Evolutionary conservation across 1,140 invertebrate species (phyloP).

Genomic region (Megalopta genalis): DNA sequence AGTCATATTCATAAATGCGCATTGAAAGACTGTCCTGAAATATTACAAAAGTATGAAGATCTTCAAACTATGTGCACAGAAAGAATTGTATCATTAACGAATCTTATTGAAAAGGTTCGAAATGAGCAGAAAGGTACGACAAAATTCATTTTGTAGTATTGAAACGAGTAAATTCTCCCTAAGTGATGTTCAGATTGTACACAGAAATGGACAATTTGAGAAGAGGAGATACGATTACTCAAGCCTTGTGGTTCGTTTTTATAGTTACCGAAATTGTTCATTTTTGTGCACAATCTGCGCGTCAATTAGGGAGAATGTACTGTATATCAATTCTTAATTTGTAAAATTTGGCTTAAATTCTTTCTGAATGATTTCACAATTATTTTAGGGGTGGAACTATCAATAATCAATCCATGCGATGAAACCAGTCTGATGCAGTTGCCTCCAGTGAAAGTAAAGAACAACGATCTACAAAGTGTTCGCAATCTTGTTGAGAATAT

Average conservation of each 20-base stretch:
- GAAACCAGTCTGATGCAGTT: slow-evolving; percentile 67
- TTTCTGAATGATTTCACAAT: not conserved
- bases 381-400: slow-evolving; percentile 57
- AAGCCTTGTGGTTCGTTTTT: no score
- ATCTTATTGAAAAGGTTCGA: slow-evolving; percentile 72
- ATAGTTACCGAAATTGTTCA: no score
- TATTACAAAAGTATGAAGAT: slow-evolving; percentile 70
- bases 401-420: slow-evolving; percentile 55
- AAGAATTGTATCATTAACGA: slow-evolving; percentile 73
- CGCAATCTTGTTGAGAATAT: slow-evolving; percentile 69
- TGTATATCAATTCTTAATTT: no score
- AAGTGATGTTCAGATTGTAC: no score
- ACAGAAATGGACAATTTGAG: no score
- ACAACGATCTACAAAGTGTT: slow-evolving; percentile 58
- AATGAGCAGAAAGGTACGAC: slow-evolving; percentile 69
- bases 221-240: no score
- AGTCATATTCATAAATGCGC: slow-evolving; percentile 56
- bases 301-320: no score
- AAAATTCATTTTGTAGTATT: not conserved
- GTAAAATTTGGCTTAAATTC: no score
- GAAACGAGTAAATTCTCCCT: no score
- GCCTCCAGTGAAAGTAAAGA: slow-evolving; percentile 37
- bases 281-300: no score
- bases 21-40: slow-evolving; percentile 66
- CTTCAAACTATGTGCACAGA: slow-evolving; percentile 71